These are phyloP conservation scores for Schrankia costaestrigalis DNA, from an alignment of 2,888 invertebrate species.

Conservation along the genomic window DNA sequence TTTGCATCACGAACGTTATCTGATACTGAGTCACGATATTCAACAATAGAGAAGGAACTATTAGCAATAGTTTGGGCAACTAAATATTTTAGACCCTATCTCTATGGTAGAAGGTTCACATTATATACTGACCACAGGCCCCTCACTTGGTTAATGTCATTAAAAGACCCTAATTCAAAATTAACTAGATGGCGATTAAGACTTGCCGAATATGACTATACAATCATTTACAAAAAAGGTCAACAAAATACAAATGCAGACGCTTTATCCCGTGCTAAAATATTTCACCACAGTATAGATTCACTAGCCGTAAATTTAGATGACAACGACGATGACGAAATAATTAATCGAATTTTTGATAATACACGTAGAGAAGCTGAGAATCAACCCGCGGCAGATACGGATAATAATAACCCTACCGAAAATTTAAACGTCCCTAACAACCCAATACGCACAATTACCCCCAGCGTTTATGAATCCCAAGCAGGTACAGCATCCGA, in stretches of 20 bases:
- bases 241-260: neutral
- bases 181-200: neutral
- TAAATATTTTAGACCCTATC: conserved; percentile 6
- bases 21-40: conserved; percentile 5
- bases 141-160: no score
- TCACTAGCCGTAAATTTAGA: neutral
- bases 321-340: neutral
- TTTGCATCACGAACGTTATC: no score
- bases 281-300: neutral
- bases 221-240: neutral
- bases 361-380: no score
- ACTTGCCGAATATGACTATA: neutral
- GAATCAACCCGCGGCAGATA: no score
- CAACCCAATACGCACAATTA: no score
- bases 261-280: neutral
- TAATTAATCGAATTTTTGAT: neutral
- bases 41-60: conserved; percentile 5
- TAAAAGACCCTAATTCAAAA: neutral
- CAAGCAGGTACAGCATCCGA: no score
- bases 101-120: conserved; percentile 6
- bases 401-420: no score
- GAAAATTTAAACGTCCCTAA: no score
- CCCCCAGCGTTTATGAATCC: no score
- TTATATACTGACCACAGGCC: neutral
- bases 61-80: conserved; percentile 8